These are phyloP conservation scores for Palythoa grandiflora DNA, from an alignment of 92 coral and sea anemone genomes.

Conservation along the genomic window DNA sequence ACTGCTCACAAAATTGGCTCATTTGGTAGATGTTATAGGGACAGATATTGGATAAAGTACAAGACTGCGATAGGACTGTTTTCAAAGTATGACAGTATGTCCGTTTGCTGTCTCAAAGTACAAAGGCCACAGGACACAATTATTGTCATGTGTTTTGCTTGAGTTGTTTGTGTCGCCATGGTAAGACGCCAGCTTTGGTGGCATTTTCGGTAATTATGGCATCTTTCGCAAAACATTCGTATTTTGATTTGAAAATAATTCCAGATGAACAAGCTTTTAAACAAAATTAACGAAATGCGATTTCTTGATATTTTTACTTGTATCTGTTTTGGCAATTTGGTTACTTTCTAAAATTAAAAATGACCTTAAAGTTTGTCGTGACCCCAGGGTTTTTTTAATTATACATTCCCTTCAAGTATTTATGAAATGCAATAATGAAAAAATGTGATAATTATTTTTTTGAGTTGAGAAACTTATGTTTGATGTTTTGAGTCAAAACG, in stretches of 20 bases:
- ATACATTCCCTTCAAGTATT: too few species aligned
- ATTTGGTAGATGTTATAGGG: not conserved
- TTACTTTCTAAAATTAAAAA: too few species aligned
- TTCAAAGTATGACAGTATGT: not conserved
- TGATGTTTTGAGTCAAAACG: too few species aligned
- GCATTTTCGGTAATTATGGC: not conserved
- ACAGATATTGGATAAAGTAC: not conserved
- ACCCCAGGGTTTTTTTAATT: too few species aligned
- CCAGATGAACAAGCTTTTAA: not conserved
- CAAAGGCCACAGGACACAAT: not conserved
- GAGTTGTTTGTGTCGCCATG: slow-evolving; percentile 6
- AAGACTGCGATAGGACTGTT: not conserved
- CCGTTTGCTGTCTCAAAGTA: not conserved
- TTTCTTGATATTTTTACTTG: too few species aligned
- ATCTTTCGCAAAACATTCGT: not conserved
- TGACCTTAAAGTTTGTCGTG: too few species aligned
- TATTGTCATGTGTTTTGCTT: not conserved
- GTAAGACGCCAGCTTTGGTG: not conserved
- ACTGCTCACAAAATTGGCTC: not conserved
- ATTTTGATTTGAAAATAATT: not conserved
- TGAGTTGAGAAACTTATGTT: too few species aligned
- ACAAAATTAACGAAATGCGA: not conserved
- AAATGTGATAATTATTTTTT: too few species aligned
- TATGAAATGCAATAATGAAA: too few species aligned
- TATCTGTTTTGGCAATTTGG: too few species aligned